Evolutionary conservation across 2,797 vertebrate genomes (phyloP).

Genomic region (Labeo calbasu): DNA sequence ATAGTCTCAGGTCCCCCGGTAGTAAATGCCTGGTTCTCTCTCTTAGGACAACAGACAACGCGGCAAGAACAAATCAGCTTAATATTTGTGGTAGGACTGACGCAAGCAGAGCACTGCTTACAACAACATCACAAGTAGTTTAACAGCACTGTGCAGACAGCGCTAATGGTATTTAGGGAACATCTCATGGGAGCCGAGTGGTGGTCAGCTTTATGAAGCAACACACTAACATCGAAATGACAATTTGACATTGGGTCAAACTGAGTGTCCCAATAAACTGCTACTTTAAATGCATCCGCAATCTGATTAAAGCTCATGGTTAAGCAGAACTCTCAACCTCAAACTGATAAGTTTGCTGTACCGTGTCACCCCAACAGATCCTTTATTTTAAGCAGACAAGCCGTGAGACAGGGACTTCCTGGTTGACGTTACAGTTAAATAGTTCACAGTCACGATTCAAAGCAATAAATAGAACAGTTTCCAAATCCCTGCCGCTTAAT

Average conservation of each 20-base stretch:
- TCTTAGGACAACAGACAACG: not conserved
- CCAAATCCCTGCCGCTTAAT: conserved; percentile 38
- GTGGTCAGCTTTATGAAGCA: conserved; percentile 25
- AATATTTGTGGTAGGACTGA: conserved; percentile 32
- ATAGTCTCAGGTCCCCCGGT: conserved; percentile 8
- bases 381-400: not conserved
- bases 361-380: not conserved
- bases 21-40: not conserved
- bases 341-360: not conserved
- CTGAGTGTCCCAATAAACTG: not conserved
- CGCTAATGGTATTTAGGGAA: conserved; percentile 26
- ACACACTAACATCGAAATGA: conserved; percentile 2
- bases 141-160: conserved; percentile 21
- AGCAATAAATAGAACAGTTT: conserved; percentile 32
- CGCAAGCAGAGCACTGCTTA: conserved; percentile 20
- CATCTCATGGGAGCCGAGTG: conserved; percentile 2
- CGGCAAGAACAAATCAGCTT: conserved; percentile 24
- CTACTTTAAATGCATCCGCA: not conserved
- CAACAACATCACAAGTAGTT: conserved; percentile 30
- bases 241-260: conserved; percentile 6
- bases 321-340: not conserved
- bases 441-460: conserved; percentile 26
- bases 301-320: not conserved
- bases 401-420: not conserved
- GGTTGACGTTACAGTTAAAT: conserved; percentile 6